Evolutionary conservation across 2,888 invertebrate species (phyloP), one percentile per base, ranked within the genome.

Genomic region (Andrena bucephala): DNA sequence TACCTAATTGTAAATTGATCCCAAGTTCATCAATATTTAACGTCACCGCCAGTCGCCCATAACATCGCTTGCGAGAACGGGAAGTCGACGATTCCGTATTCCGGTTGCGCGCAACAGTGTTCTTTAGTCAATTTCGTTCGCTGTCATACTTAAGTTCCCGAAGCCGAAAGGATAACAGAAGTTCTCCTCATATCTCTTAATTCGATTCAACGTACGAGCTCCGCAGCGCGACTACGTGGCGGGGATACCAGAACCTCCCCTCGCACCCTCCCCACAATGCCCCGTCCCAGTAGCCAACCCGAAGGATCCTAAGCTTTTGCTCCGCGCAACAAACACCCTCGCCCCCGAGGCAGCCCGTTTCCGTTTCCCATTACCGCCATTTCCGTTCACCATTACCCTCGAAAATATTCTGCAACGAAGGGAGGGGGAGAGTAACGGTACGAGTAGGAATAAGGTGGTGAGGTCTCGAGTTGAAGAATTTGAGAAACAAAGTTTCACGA

Each of bases 171-270:
- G 70, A 78, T 81, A 78, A 78, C 77, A 66, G n/a, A 81, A 81
- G 71, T 77, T 81, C 77, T 66, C 67, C 72, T 72, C 77, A 67
- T 77, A 78, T 71, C 81, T 77, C 77, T 81, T 77, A 77, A 77
- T 77, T 81, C 74, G 70, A 77, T 81, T 72, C 66, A 54, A 48
- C 74, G 81, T 81, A 63, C 81, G 77, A 79, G 77, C 67, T 75
- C 31, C 52, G 24, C 52, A 48, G 68, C 29, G 31, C 67, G 68
- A 69, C 67, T 76, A 79, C 78, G 78, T 76, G 78, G 78, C 69
- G 76, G 50, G 78, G 68, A 76, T 76, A 76, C 76, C 59, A 36
- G 78, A 75, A 78, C 62, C 67, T 68, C n/a, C 13, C 24, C 24
- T 16, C 2, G 36, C 16, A 10, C 24, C 24, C 54, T 7, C 10